Conservation (phyloP, 2,888 invertebrate genomes). For the Drosophila lacicola region DNA sequence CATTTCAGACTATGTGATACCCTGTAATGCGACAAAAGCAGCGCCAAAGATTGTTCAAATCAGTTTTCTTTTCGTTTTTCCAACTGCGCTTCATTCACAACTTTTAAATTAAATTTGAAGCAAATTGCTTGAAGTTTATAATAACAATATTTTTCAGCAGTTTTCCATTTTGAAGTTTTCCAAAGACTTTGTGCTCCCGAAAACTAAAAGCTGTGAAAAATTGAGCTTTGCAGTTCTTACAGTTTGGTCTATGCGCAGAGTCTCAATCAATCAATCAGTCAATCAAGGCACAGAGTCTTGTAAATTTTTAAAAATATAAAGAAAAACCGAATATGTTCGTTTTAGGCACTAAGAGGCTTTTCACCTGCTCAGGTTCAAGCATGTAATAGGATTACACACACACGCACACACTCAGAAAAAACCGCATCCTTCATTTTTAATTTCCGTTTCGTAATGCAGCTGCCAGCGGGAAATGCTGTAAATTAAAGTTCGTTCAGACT, state of each 20-base stretch:
- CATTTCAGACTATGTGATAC: conserved; percentile 12
- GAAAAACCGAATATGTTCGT: neutral
- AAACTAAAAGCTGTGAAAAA: too few species aligned
- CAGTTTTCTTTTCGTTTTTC: too few species aligned
- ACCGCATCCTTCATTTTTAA: conserved; percentile 4
- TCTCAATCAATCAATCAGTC: neutral
- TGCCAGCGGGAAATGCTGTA: neutral
- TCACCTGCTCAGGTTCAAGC: too few species aligned
- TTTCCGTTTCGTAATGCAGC: conserved; percentile 12
- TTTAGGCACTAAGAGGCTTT: neutral
- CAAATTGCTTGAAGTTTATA: too few species aligned
- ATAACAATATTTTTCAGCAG: too few species aligned
- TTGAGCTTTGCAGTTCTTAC: too few species aligned
- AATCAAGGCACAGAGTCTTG: neutral
- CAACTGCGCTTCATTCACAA: too few species aligned
- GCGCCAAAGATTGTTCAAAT: too few species aligned
- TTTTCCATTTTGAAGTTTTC: too few species aligned
- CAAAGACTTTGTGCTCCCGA: too few species aligned
- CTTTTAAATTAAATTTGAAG: too few species aligned
- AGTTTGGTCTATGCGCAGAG: neutral
- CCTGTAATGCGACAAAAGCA: neutral
- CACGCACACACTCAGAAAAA: neutral
- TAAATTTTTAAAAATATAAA: too few species aligned
- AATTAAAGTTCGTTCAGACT: conserved; percentile 1
- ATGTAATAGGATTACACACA: neutral